Evolutionary conservation across 2,113 vertebrate genomes (phyloP), one percentile per base, ranked within the genome.

Genomic region (Tretioscincus oriximinensis): DNA sequence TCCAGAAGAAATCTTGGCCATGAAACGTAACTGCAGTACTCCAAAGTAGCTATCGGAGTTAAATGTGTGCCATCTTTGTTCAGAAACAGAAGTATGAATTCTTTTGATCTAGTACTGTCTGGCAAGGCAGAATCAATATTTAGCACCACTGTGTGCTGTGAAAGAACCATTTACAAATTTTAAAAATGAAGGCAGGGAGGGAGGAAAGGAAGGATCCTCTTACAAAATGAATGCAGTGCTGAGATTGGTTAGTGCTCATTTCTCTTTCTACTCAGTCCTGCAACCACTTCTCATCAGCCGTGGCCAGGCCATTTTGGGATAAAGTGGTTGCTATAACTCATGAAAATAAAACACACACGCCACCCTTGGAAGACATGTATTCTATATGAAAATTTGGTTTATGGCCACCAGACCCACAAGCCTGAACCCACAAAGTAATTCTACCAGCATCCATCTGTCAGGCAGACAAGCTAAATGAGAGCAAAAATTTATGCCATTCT

Each of bases 371-470:
- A 94, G 95, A 95, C 93, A 94, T 92, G 94, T 95, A 92, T 95
- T 95, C 95, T 95, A 95, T 95, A 95, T 95, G 94, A 95, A 95
- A 95, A 95, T 95, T 94, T 95, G 93, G 90, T 95, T 95, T 95
- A 95, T 95, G 93, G 93, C 93, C 93, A 93, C 93, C 92, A 87
- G 93, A 87, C 92, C 94, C 92, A 94, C 95, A 95, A 95, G 94
- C 94, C 94, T 95, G 94, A 93, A 91, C 92, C 92, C 35, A 4
- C 95, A 93, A 89, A 90, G 93, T 94, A 95, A 94, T 95, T 95
- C 94, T 93, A 90, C 91, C 12, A 24, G 91, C 84, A 82, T 93
- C 92, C 92, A 94, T 95, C 94, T 93, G 94, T 95, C 94, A 95
- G 89, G 87, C 88, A 94, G 93, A 94, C 93, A 95, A 91, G 84